phyloP scores from a whole-genome alignment of 1,140 invertebrate species.

The Philotrypesis tridentata region DNA sequence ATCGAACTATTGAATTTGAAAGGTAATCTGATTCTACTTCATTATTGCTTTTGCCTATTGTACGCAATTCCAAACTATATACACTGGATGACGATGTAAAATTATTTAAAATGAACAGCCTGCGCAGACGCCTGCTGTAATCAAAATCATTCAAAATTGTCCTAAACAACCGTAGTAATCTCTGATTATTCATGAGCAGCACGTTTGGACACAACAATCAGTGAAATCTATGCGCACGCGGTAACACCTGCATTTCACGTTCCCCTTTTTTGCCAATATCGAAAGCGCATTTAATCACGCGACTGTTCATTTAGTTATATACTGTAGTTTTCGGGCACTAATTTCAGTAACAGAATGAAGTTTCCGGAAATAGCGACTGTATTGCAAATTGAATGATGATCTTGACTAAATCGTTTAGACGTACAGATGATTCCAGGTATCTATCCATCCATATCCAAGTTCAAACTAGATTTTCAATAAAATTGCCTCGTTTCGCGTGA shows the following conservation, averaged over 20 bases:
- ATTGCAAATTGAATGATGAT: too few relatives aligned
- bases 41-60: neutral
- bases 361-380: too few relatives aligned
- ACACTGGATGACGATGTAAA: neutral
- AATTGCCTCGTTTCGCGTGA: too few relatives aligned
- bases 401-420: too few relatives aligned
- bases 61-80: neutral
- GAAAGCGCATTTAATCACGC: too few relatives aligned
- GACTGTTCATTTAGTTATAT: too few relatives aligned
- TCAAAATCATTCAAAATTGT: neutral
- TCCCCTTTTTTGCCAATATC: too few relatives aligned
- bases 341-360: too few relatives aligned
- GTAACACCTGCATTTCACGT: too few relatives aligned
- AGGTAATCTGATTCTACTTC: neutral
- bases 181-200: neutral
- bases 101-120: neutral
- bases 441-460: neutral
- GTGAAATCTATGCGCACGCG: too few relatives aligned
- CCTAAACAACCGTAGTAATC: neutral
- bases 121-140: neutral
- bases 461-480: too few relatives aligned
- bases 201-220: neutral
- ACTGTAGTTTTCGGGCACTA: too few relatives aligned
- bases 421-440: neutral
- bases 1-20: neutral